Base-by-base conservation (phyloP, 2,888 invertebrate species). In the Ischnus inquisitorius region DNA sequence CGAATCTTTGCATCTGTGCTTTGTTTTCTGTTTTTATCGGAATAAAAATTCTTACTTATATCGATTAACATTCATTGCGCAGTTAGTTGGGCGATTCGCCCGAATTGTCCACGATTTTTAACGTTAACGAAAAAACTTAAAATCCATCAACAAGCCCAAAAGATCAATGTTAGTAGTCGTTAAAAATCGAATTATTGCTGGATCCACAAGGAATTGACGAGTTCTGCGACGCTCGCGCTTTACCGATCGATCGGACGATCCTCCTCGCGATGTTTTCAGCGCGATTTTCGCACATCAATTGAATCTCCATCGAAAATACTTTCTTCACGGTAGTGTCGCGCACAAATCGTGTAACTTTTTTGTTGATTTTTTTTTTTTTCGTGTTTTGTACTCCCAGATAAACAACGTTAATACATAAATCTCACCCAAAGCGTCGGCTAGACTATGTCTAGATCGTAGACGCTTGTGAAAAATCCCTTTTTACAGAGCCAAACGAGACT, bases 281-380 rank as follows among this genome's bases (percentile, higher is more conserved):
- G 48, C 46, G 75, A 28, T 48, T 1, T 54, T 46, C 64, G 19
- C 34, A 67, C 14, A 51, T 71, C 10, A n/a, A 25, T 41, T 14
- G 6, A 51, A 39, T 39, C 41, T 57, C 54, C n/a, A 69, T 65
- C 64, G 54, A 57, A 75, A 57, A 68, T 62, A 69, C 60, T 39
- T 60, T 60, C 22, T 72, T 19, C 28, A 43, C 5, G 46, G 46
- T 43, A 75, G 54, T 71, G 71, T 77, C 39, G 34, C 46, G 54
- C 54, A 39, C 16, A 16, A 43, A 39, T 64, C 34, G 68, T 43
- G 22, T 72, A 60, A 71, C 28, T 64, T 46, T 12, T 3, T 4
- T 14, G 5, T 54, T 46, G 4, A 62, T 62, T 60, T 3, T 60
- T 79, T 67, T 72, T 79, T 19, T 34, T 64, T 19, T 10, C n/a